These are phyloP conservation scores for Heliconius erato DNA, from an alignment of 2,888 invertebrate genomes.

Conservation along the genomic window DNA sequence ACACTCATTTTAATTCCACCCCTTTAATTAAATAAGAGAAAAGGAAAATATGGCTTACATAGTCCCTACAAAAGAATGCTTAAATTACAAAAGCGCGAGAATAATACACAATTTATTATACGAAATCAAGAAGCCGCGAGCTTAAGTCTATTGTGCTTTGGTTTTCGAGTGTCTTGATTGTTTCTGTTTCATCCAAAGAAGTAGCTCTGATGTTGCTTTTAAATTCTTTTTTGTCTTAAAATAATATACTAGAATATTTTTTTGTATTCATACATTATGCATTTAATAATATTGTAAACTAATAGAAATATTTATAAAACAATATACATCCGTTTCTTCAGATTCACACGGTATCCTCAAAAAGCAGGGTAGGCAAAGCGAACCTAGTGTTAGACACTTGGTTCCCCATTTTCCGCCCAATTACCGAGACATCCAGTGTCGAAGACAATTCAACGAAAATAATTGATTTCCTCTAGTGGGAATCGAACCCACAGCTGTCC, in stretches of 20 bases:
- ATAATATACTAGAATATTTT: no score
- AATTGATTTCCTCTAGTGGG: background rate
- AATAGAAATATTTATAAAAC: no score
- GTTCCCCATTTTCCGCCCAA: no score
- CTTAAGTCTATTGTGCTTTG: slow-evolving; percentile 4
- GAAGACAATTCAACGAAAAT: background rate
- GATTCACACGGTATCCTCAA: no score
- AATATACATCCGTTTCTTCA: no score
- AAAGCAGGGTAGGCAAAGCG: no score
- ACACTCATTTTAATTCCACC: slow-evolving; percentile 18
- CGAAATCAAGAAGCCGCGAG: slow-evolving; percentile 18
- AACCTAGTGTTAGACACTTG: no score
- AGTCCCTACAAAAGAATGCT: slow-evolving; percentile 22
- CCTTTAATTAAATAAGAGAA: slow-evolving; percentile 33
- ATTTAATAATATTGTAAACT: background rate
- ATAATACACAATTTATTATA: slow-evolving; percentile 24
- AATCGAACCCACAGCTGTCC: background rate
- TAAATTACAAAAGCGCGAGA: slow-evolving; percentile 19
- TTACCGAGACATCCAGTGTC: background rate
- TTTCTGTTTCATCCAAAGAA: background rate
- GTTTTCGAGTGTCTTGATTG: background rate
- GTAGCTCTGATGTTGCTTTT: background rate
- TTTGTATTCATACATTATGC: background rate
- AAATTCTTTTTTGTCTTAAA: background rate
- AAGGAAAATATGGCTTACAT: slow-evolving; percentile 28